Percentiles rank a stretch among this genome's conserved stretches.
Evolutionary conservation across 2,888 invertebrate species (phyloP).

Genomic region (Hermaeophaga mercurialis): DNA sequence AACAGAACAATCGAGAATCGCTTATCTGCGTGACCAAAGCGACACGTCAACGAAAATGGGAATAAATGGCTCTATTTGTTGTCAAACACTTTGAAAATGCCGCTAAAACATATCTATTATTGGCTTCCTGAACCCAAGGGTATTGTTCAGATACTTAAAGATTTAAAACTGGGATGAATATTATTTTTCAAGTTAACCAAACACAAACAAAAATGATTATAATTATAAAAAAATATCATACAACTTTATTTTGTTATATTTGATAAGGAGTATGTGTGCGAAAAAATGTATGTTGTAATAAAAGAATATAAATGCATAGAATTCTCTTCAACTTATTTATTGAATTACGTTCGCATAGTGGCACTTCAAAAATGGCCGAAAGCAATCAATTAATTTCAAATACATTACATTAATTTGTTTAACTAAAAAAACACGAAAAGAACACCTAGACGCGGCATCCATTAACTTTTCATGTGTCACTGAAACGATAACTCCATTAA

Average conservation of each 20-base stretch:
- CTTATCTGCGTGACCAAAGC: slow-evolving; percentile 49
- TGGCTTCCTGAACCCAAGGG: slow-evolving; percentile 20
- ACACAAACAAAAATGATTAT: no score
- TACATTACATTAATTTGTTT: slow-evolving; percentile 15
- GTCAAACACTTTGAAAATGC: slow-evolving; percentile 47
- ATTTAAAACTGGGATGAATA: slow-evolving; percentile 10
- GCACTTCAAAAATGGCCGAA: background rate
- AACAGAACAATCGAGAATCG: slow-evolving; percentile 39
- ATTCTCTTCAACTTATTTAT: no score
- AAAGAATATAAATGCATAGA: no score
- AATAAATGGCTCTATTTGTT: slow-evolving; percentile 50
- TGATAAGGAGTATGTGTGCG: no score
- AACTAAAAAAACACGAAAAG: no score
- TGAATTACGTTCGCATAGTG: no score
- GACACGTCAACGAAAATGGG: slow-evolving; percentile 47
- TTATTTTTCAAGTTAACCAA: no score
- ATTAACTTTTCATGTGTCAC: slow-evolving; percentile 14
- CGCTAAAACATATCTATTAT: slow-evolving; percentile 38
- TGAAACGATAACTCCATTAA: slow-evolving; percentile 16
- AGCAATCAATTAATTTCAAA: slow-evolving; percentile 11
- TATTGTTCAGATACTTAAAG: slow-evolving; percentile 11
- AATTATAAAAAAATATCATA: no score
- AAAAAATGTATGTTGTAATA: no score
- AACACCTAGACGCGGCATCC: slow-evolving; percentile 1
- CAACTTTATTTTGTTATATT: no score